Conservation (phyloP, 2,113 vertebrate species). For the Perca flavescens region DNA sequence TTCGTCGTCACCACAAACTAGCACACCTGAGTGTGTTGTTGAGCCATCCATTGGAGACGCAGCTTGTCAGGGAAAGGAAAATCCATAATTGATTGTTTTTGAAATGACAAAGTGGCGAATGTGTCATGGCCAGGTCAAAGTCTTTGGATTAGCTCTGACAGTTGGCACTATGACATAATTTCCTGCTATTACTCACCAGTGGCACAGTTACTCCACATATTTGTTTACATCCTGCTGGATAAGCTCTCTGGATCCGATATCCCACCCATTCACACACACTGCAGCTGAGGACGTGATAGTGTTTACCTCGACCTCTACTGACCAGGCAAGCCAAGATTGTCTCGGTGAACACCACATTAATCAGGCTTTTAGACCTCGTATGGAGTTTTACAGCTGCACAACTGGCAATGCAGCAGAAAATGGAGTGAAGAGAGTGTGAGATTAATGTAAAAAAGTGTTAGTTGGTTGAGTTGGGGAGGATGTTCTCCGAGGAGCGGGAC, state of each 20-base stretch:
- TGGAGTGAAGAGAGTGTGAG: neutral
- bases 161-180: neutral
- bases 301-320: slow-evolving; percentile 19
- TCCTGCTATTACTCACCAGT: neutral
- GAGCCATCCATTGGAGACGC: neutral
- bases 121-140: slow-evolving; percentile 33
- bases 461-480: neutral
- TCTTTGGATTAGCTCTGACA: neutral
- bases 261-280: slow-evolving; percentile 22
- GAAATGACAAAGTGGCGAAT: slow-evolving; percentile 42
- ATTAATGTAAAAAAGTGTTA: neutral
- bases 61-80: slow-evolving; percentile 11
- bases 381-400: neutral
- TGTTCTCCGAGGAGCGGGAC: neutral
- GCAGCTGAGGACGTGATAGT: neutral
- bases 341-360: slow-evolving; percentile 34
- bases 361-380: slow-evolving; percentile 15
- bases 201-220: neutral
- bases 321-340: slow-evolving; percentile 28
- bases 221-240: slow-evolving; percentile 38
- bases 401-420: neutral
- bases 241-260: neutral
- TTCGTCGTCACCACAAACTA: neutral
- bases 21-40: neutral
- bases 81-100: slow-evolving; percentile 58